Evolutionary conservation across 1,140 invertebrate genomes (phyloP).

Genomic region (Asbolus verrucosus): DNA sequence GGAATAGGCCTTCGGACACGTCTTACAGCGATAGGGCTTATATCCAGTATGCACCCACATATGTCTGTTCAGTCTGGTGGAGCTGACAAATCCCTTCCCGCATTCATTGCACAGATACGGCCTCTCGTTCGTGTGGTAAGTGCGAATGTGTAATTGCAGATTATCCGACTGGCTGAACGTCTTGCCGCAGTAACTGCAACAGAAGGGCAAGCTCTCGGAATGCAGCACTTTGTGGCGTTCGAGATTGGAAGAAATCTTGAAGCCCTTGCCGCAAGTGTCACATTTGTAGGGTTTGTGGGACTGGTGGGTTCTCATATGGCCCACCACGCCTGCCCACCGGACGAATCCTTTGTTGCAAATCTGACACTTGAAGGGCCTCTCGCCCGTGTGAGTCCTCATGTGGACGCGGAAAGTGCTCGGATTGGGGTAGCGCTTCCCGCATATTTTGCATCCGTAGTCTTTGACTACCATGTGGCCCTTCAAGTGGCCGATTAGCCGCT

Average conservation of each 20-base stretch:
- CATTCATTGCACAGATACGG: slow-evolving; percentile 77
- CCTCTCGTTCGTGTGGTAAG: slow-evolving; percentile 74
- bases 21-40: slow-evolving; percentile 60
- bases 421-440: slow-evolving; percentile 57
- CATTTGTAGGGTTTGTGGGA: slow-evolving; percentile 60
- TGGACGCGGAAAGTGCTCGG: slow-evolving; percentile 60
- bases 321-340: slow-evolving; percentile 58
- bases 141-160: slow-evolving; percentile 60
- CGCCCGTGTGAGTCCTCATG: slow-evolving; percentile 66
- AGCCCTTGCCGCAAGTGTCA: slow-evolving; percentile 55
- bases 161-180: slow-evolving; percentile 61
- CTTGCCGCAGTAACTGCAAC: slow-evolving; percentile 60
- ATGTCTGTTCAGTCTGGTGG: slow-evolving; percentile 59
- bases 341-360: slow-evolving; percentile 63
- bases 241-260: slow-evolving; percentile 56
- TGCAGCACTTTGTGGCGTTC: slow-evolving; percentile 56
- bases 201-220: slow-evolving; percentile 51
- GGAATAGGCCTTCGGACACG: slow-evolving; percentile 60
- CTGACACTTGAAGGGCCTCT: slow-evolving; percentile 66
- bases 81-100: slow-evolving; percentile 68
- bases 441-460: slow-evolving; percentile 56
- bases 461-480: slow-evolving; percentile 59
- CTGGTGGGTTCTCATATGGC: slow-evolving; percentile 61
- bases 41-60: slow-evolving; percentile 62
- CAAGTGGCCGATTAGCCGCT: slow-evolving; percentile 58